Percentiles rank a stretch among this genome's conserved stretches.
Evolutionary conservation across 2,888 invertebrate genomes (phyloP).

Genomic region (Rapana venosa): DNA sequence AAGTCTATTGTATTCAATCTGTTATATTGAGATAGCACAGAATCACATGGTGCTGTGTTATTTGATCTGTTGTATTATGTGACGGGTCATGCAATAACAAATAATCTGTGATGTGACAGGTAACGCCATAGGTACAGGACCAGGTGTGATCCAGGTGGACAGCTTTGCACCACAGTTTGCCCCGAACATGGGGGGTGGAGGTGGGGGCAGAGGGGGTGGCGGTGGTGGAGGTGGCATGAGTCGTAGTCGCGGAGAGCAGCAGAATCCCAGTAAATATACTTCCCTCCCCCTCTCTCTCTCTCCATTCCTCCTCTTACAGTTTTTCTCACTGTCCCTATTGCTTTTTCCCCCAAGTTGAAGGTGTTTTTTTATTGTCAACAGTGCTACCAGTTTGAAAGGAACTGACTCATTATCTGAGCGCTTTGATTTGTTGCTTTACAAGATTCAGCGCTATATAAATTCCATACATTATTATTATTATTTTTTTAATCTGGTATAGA

Average conservation of each 20-base stretch:
- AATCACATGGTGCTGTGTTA: too few species aligned
- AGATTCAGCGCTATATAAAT: too few species aligned
- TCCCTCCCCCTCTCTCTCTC: neutral
- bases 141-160: conserved; percentile 80
- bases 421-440: too few species aligned
- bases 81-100: neutral
- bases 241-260: conserved; percentile 57
- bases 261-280: conserved; percentile 50
- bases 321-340: neutral
- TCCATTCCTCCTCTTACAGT: neutral
- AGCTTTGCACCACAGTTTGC: conserved; percentile 62
- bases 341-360: neutral
- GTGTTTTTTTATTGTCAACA: neutral
- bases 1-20: too few species aligned
- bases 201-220: neutral
- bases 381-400: too few species aligned
- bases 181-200: conserved; percentile 46
- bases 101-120: conserved; percentile 65
- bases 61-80: neutral
- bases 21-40: too few species aligned
- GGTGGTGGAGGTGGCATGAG: conserved; percentile 53
- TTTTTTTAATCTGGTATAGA: too few species aligned
- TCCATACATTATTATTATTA: too few species aligned
- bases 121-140: conserved; percentile 81
- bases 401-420: too few species aligned